Percentiles rank a stretch among this genome's conserved stretches.
Conservation (phyloP, 1,140 invertebrate species). For the Lordiphosa collinella region DNA sequence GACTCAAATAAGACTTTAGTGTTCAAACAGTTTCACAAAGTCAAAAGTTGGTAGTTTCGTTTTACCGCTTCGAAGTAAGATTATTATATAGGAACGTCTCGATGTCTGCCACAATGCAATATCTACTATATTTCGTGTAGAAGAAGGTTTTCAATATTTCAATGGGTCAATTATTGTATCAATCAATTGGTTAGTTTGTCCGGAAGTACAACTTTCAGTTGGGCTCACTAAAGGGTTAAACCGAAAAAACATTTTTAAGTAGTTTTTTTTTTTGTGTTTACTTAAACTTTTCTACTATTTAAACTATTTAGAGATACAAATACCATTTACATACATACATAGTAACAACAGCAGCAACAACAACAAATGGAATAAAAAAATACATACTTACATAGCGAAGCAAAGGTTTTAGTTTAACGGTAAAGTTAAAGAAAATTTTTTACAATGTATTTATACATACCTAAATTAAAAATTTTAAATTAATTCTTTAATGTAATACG, state of each 20-base stretch:
- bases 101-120: no score
- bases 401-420: conserved; percentile 73
- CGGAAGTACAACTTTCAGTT: conserved; percentile 17
- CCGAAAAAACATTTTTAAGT: no score
- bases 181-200: no score
- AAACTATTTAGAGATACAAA: conserved; percentile 37
- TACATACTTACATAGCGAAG: conserved; percentile 60
- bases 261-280: conserved; percentile 3
- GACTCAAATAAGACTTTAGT: no score
- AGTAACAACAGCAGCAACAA: conserved; percentile 11
- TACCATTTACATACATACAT: conserved; percentile 24
- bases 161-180: no score
- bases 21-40: no score
- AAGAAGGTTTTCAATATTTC: no score
- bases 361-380: conserved; percentile 13
- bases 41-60: no score
- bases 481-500: conserved; percentile 80
- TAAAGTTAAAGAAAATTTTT: conserved; percentile 78
- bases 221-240: no score
- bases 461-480: conserved; percentile 77
- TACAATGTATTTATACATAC: conserved; percentile 78
- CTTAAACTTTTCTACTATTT: conserved; percentile 57
- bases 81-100: no score
- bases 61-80: no score
- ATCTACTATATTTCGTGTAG: no score